Base-by-base conservation (phyloP, 2,113 vertebrate genomes). In the Prionailurus bengalensis region DNA sequence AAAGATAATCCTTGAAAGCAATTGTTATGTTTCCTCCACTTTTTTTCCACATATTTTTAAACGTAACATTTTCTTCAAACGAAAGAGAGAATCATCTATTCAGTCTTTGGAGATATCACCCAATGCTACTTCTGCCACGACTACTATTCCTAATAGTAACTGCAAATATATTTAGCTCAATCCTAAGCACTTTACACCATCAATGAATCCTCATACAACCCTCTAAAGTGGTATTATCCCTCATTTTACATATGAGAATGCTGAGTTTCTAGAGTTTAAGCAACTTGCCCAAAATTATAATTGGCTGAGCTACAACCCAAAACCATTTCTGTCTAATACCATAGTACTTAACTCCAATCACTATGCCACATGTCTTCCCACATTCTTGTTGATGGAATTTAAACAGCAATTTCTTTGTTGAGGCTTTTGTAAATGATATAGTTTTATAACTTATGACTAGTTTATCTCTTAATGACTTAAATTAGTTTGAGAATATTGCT, bases 401-500 rank as follows among this genome's bases (percentile, higher is more conserved):
- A 78, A 86, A 84, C 1, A 73, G 25, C 12, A 65, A 63, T 25
- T 29, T 25, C 7, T 48, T 14, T 81, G 21, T 79, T 5, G 31
- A 93, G 2, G 8, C 1, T 91, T 70, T 92, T 86, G 25, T 78
- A 82, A 68, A 63, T 21, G 7, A 11, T 5, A 58, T 15, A 53
- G 31, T 83, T 15, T 33, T 79, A 14, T 42, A 96, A 92, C 13
- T 39, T 29, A 61, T 36, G 31, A 61, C 11, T 63, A 74, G 2
- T 65, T 86, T 68, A 63, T 80, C 86, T 79, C 29, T 71, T 17
- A 66, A n/a, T 82, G 58, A 86, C 33, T 96, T 71, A 80, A 80
- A 65, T 93, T 76, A 76, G 81, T 78, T 97, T 94, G 36, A 68
- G 12, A 85, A 73, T 91, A 71, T 17, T 61, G 23, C n/a, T 84